phyloP scores from a whole-genome alignment of 2,888 invertebrate genomes.

The Aradus depressus region DNA sequence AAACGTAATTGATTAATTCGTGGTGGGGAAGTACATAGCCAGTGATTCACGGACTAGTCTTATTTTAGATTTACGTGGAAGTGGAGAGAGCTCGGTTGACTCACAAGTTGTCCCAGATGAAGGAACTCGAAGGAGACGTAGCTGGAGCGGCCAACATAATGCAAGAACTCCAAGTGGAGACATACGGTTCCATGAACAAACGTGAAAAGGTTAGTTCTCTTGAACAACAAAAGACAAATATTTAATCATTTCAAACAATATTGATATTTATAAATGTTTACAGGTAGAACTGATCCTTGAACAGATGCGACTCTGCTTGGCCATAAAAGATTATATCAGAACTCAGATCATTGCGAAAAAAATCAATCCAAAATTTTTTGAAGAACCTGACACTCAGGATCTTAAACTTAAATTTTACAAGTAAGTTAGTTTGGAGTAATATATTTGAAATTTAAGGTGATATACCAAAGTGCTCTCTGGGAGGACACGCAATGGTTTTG shows the following conservation, averaged over 20 bases:
- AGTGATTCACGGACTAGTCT: no score
- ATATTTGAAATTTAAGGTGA: no score
- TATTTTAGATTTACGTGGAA: constrained; percentile 92
- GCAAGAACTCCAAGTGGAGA: constrained; percentile 93
- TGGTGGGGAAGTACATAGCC: no score
- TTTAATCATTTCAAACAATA: not conserved
- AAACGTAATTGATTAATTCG: no score
- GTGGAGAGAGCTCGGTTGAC: constrained; percentile 94
- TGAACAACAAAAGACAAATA: not conserved
- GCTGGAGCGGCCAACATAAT: constrained; percentile 86
- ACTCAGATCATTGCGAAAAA: constrained; percentile 99
- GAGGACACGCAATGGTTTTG: no score
- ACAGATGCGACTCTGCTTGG: constrained; percentile 94
- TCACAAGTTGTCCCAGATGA: constrained; percentile 72
- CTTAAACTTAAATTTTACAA: constrained; percentile 60
- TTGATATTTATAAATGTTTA: not conserved
- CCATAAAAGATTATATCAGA: constrained; percentile 90
- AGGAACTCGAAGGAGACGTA: constrained; percentile 72
- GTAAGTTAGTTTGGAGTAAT: constrained; percentile 33
- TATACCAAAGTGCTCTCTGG: no score
- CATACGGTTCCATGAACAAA: constrained; percentile 98
- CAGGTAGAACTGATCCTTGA: constrained; percentile 84
- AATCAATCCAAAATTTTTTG: constrained; percentile 93
- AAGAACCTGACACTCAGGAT: constrained; percentile 63
- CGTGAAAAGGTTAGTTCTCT: constrained; percentile 60